Percentiles rank a stretch among this genome's conserved stretches.
Conservation (phyloP, 2,888 invertebrate genomes). For the Tribolium freemani region DNA sequence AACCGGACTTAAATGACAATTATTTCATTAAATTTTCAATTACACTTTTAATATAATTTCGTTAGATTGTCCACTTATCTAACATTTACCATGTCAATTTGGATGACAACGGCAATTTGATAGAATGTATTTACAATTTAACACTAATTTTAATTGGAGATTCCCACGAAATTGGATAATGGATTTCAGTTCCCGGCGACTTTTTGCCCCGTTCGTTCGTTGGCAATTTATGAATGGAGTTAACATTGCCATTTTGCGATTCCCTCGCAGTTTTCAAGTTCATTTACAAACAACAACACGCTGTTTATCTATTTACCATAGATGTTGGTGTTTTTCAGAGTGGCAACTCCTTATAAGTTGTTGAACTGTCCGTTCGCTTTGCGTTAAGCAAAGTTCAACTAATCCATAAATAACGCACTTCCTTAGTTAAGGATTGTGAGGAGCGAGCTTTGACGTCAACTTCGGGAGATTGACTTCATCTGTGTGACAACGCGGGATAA, state of each 20-base stretch:
- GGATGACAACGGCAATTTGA: conserved; percentile 29
- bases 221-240: conserved; percentile 24
- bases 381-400: conserved; percentile 55
- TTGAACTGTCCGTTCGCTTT: conserved; percentile 36
- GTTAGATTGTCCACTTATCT: conserved; percentile 28
- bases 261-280: conserved; percentile 12
- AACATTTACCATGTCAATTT: conserved; percentile 31
- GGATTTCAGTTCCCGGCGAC: not conserved
- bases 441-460: conserved; percentile 36
- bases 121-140: conserved; percentile 23
- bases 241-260: conserved; percentile 9
- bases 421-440: conserved; percentile 44
- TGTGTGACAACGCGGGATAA: conserved; percentile 41
- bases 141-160: conserved; percentile 21
- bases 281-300: conserved; percentile 41
- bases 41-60: conserved; percentile 41
- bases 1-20: conserved; percentile 45
- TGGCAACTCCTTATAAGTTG: conserved; percentile 40
- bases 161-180: conserved; percentile 27
- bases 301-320: conserved; percentile 42
- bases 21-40: conserved; percentile 53
- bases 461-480: conserved; percentile 39
- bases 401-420: conserved; percentile 56
- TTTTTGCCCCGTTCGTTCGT: not conserved
- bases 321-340: conserved; percentile 41